phyloP scores from a whole-genome alignment of 2,888 invertebrate genomes.

The Tetranychus piercei region DNA sequence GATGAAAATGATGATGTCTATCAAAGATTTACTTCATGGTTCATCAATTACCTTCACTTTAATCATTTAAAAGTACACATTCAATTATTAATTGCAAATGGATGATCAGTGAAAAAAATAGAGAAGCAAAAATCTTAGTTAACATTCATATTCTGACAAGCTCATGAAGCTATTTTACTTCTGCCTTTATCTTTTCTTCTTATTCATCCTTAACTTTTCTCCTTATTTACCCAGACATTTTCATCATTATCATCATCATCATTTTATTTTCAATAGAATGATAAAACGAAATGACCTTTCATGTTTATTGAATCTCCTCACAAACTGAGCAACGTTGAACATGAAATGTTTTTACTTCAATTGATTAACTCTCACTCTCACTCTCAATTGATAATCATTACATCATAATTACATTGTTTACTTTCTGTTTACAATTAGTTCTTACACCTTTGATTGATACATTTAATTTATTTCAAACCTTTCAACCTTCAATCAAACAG shows the following conservation, averaged over 20 bases:
- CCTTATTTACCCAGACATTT: not conserved
- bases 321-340: too few species aligned
- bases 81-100: not conserved
- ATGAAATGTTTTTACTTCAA: too few species aligned
- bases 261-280: not conserved
- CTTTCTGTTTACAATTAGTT: too few species aligned
- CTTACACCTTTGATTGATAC: too few species aligned
- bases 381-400: too few species aligned
- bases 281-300: not conserved
- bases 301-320: not conserved
- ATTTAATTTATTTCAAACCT: too few species aligned
- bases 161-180: not conserved
- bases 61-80: not conserved
- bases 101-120: not conserved
- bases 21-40: not conserved
- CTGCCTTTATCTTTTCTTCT: not conserved
- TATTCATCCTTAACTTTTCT: not conserved
- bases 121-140: not conserved
- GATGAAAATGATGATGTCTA: not conserved
- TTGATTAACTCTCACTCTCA: too few species aligned
- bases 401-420: too few species aligned
- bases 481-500: too few species aligned
- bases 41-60: not conserved
- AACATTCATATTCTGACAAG: not conserved
- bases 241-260: not conserved